Conservation (phyloP, 1,140 invertebrate species). For the Chrysopa pallens region DNA sequence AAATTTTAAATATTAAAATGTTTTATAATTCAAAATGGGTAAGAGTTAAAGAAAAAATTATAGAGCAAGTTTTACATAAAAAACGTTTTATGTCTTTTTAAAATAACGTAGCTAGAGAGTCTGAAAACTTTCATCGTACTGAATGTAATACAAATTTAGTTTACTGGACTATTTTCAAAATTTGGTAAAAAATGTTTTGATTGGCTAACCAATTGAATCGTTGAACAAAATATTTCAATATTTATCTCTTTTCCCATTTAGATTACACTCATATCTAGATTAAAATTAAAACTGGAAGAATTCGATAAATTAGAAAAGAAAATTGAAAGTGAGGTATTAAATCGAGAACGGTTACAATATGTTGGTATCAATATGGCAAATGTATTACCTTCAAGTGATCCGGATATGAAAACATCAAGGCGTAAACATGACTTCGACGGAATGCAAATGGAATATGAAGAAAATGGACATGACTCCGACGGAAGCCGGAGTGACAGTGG, state of each 20-base stretch:
- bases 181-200: too few species aligned
- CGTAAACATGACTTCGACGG: background rate
- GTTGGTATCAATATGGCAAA: constrained; percentile 65
- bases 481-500: constrained; percentile 6
- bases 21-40: too few species aligned
- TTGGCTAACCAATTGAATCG: too few species aligned
- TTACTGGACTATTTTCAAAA: too few species aligned
- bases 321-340: constrained; percentile 37
- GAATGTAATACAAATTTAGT: too few species aligned
- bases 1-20: too few species aligned
- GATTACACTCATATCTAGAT: background rate
- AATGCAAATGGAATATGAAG: constrained; percentile 16
- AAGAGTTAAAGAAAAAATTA: too few species aligned
- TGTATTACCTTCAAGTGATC: background rate
- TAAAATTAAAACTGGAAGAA: constrained; percentile 32
- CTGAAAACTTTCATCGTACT: too few species aligned
- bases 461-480: constrained; percentile 16
- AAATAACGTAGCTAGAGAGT: too few species aligned
- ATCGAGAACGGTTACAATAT: constrained; percentile 52
- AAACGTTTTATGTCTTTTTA: too few species aligned
- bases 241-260: background rate
- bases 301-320: constrained; percentile 50
- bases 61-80: too few species aligned
- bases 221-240: too few species aligned
- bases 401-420: constrained; percentile 20